Evolutionary conservation across 2,888 invertebrate species (phyloP).

Genomic region (Dicyrtomina minuta): DNA sequence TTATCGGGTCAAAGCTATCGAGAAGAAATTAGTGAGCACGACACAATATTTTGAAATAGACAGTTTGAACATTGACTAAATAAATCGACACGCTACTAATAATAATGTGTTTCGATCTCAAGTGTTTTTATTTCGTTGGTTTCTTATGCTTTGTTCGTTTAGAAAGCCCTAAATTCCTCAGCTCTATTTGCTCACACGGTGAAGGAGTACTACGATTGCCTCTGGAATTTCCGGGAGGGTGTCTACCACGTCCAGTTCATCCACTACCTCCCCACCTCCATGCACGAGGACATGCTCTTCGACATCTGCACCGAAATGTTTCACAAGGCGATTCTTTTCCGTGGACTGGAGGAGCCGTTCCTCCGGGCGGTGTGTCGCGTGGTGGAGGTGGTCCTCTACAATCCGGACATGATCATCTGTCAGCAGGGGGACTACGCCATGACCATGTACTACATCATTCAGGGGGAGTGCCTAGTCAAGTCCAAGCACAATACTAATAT

Average conservation of each 20-base stretch:
- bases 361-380: slow-evolving; percentile 42
- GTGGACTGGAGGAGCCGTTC: slow-evolving; percentile 45
- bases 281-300: slow-evolving; percentile 42
- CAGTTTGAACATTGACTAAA: no score
- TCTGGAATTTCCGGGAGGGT: slow-evolving; percentile 51
- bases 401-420: slow-evolving; percentile 50
- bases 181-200: slow-evolving; percentile 44
- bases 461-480: slow-evolving; percentile 48
- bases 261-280: slow-evolving; percentile 35
- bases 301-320: slow-evolving; percentile 52
- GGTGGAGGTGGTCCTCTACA: slow-evolving; percentile 45
- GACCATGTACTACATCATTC: slow-evolving; percentile 49
- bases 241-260: slow-evolving; percentile 45
- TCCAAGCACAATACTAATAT: slow-evolving; percentile 41
- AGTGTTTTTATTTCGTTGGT: no score
- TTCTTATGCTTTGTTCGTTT: no score
- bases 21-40: no score
- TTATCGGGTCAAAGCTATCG: slow-evolving; percentile 41
- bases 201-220: slow-evolving; percentile 44
- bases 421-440: slow-evolving; percentile 42
- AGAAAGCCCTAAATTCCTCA: slow-evolving; percentile 33
- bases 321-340: slow-evolving; percentile 48
- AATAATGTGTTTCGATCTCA: no score
- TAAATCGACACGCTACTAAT: no score
- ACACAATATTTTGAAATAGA: no score